phyloP scores from a whole-genome alignment of 2,888 invertebrate species.

The Melitaea athalia region DNA sequence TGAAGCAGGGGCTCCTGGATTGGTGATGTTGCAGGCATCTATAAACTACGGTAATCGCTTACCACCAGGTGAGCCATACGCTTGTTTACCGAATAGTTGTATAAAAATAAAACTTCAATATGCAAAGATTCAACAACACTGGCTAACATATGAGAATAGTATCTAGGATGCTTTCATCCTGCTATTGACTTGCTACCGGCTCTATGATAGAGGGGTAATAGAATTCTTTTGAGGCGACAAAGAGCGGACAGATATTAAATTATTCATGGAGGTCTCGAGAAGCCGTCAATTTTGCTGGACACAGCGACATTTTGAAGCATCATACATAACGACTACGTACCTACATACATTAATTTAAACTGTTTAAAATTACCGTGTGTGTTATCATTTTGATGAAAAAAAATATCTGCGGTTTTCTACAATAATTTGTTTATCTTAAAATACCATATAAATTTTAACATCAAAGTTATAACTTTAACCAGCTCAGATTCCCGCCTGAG shows the following conservation, averaged over 20 bases:
- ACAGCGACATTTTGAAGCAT: constrained; percentile 4
- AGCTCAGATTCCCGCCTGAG: no score
- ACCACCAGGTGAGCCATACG: no score
- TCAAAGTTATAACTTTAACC: no score
- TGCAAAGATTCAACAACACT: no score
- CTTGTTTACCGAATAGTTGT: no score
- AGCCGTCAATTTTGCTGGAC: constrained; percentile 19
- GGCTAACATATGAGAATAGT: no score
- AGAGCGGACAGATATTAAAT: constrained; percentile 21
- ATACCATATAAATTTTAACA: no score
- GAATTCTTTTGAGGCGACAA: constrained; percentile 22
- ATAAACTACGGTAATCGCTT: no score
- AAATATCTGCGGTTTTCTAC: not conserved
- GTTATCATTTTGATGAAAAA: not conserved
- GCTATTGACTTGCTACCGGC: not conserved
- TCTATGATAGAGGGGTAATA: constrained; percentile 4
- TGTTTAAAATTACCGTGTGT: not conserved
- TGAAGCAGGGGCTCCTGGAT: no score
- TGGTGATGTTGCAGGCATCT: no score
- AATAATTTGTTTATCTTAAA: no score
- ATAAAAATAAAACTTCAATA: no score
- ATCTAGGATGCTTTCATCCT: not conserved
- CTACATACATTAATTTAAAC: not conserved
- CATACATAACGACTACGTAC: not conserved
- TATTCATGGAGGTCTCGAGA: constrained; percentile 29